Evolutionary conservation across 2,797 vertebrate species (phyloP).

Genomic region (Aplochiton taeniatus): DNA sequence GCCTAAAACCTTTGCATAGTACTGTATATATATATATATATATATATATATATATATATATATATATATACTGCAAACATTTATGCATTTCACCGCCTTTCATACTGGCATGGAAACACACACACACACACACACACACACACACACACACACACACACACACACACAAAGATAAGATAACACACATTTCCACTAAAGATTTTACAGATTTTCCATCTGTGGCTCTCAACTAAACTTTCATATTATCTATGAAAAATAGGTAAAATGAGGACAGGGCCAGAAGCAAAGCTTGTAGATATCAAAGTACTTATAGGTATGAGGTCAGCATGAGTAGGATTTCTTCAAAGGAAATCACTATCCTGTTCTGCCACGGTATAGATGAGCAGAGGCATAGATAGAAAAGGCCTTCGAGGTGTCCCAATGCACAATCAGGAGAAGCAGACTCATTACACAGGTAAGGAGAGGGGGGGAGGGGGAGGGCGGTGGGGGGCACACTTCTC

Average conservation of each 20-base stretch:
- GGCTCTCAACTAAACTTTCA: too few relatives aligned
- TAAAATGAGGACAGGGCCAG: not conserved
- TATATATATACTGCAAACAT: too few relatives aligned
- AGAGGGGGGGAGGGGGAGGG: too few relatives aligned
- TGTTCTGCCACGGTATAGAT: constrained; percentile 31
- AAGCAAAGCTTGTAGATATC: constrained; percentile 18
- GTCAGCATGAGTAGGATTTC: constrained; percentile 51
- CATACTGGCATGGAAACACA: not conserved
- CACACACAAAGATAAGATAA: not conserved
- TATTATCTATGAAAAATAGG: not conserved
- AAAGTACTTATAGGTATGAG: constrained; percentile 36
- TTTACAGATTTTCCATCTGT: not conserved
- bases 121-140: not conserved
- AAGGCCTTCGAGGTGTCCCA: constrained; percentile 31
- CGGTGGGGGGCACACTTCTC: too few relatives aligned
- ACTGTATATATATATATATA: too few relatives aligned
- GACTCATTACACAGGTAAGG: constrained; percentile 43
- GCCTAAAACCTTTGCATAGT: too few relatives aligned
- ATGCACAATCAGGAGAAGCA: constrained; percentile 43
- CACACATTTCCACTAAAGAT: not conserved
- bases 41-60: too few relatives aligned
- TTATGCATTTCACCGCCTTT: too few relatives aligned
- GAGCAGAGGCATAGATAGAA: constrained; percentile 29
- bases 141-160: too few relatives aligned
- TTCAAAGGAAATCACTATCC: constrained; percentile 42